These are phyloP conservation scores for Chaenocephalus aceratus DNA, from an alignment of 2,113 vertebrate species.

Conservation along the genomic window DNA sequence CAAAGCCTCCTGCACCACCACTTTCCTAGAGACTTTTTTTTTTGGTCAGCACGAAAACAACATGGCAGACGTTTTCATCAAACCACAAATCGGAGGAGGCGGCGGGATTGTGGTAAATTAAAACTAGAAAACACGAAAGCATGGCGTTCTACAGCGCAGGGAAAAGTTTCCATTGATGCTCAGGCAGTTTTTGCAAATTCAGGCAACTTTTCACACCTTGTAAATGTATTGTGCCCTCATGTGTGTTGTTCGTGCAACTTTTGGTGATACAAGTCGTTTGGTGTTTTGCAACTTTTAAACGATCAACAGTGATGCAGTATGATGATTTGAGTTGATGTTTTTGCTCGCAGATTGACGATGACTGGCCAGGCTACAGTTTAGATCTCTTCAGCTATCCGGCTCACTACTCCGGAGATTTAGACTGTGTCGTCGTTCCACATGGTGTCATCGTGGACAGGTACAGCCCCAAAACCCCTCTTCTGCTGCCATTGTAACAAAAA, in stretches of 20 bases:
- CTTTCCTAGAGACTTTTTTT: slow-evolving; percentile 10
- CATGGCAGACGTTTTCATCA: slow-evolving; percentile 77
- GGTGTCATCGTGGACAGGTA: slow-evolving; percentile 95
- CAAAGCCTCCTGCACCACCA: not conserved
- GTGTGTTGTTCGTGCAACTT: not conserved
- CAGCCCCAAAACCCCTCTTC: not conserved
- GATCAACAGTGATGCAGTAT: not conserved
- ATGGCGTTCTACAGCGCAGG: not conserved
- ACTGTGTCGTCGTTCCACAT: slow-evolving; percentile 90
- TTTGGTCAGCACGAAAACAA: slow-evolving; percentile 56
- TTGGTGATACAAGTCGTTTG: not conserved
- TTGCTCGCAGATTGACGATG: slow-evolving; percentile 86
- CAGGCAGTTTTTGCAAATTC: not conserved
- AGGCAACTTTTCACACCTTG: not conserved
- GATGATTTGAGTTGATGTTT: slow-evolving; percentile 18
- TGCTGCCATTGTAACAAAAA: not conserved
- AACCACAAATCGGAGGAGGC: slow-evolving; percentile 38
- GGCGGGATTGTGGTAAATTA: slow-evolving; percentile 82
- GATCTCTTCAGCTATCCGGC: slow-evolving; percentile 91
- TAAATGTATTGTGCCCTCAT: not conserved
- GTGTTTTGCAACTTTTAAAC: not conserved
- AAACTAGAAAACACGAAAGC: not conserved
- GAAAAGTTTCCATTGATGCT: slow-evolving; percentile 19
- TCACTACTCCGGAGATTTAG: slow-evolving; percentile 90
- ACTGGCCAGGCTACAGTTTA: slow-evolving; percentile 91